Evolutionary conservation across 1,140 invertebrate genomes (phyloP).

Genomic region (Rhagoletis pomonella): DNA sequence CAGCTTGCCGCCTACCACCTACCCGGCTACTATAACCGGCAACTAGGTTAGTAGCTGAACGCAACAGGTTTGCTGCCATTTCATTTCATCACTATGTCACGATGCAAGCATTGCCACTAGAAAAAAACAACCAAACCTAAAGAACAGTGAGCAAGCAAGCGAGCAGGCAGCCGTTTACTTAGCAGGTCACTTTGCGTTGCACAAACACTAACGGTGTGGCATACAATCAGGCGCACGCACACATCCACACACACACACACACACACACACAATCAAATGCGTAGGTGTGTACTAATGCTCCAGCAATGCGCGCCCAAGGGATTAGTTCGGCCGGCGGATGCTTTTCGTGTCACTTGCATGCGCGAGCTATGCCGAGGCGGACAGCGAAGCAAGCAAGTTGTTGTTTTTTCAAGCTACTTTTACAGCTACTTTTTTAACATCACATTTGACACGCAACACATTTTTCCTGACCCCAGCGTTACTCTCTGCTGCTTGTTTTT

Average conservation of each 20-base stretch:
- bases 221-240: conserved; percentile 19
- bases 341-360: conserved; percentile 35
- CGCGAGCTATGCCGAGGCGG: neutral
- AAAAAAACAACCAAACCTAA: no score
- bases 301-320: neutral
- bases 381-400: neutral
- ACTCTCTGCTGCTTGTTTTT: neutral
- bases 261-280: neutral
- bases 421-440: conserved; percentile 9
- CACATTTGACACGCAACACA: conserved; percentile 42
- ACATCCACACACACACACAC: neutral
- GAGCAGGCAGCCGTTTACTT: neutral
- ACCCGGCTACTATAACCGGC: no score
- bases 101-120: neutral
- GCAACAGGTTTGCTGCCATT: conserved; percentile 36
- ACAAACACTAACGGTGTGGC: conserved; percentile 23
- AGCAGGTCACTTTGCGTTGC: conserved; percentile 11
- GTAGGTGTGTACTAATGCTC: neutral
- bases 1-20: conserved; percentile 5
- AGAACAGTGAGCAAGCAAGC: neutral
- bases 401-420: neutral
- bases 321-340: conserved; percentile 4
- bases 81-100: conserved; percentile 20
- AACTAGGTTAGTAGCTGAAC: conserved; percentile 37
- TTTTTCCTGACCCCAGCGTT: conserved; percentile 38